Conservation (phyloP, 2,797 vertebrate species). For the Halcyon leucocephala region DNA sequence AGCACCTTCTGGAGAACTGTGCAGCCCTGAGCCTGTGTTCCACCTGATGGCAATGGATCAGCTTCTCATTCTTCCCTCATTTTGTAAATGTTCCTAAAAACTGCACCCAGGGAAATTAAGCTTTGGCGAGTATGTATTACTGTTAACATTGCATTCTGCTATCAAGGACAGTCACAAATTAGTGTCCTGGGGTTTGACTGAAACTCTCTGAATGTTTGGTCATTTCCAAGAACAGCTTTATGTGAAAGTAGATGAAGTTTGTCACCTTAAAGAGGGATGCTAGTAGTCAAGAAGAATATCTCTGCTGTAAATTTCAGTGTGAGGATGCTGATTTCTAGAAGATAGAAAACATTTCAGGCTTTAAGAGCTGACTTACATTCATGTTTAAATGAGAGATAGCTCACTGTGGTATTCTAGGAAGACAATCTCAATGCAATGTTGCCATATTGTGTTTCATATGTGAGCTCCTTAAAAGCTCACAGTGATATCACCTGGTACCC, state of each 20-base stretch:
- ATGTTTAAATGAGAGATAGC: neutral
- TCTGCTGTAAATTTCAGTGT: neutral
- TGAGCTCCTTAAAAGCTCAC: neutral
- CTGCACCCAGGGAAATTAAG: neutral
- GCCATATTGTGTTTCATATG: neutral
- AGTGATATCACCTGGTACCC: neutral
- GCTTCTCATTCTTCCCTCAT: neutral
- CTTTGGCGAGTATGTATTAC: neutral
- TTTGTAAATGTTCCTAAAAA: neutral
- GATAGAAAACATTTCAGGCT: neutral
- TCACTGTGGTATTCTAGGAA: accelerated
- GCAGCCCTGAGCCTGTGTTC: neutral
- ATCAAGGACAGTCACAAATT: neutral
- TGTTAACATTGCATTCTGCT: neutral
- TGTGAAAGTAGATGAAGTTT: neutral
- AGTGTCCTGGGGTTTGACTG: neutral
- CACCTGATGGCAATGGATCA: neutral
- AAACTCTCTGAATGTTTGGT: neutral
- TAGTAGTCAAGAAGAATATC: neutral
- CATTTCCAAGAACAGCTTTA: neutral
- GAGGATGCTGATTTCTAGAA: neutral
- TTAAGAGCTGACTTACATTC: neutral
- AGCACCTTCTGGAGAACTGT: neutral
- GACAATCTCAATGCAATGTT: neutral
- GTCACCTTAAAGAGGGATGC: neutral